Percentiles rank a stretch among this genome's conserved stretches.
phyloP scores from a whole-genome alignment of 2,888 invertebrate species.

The Lobophora halterata region DNA sequence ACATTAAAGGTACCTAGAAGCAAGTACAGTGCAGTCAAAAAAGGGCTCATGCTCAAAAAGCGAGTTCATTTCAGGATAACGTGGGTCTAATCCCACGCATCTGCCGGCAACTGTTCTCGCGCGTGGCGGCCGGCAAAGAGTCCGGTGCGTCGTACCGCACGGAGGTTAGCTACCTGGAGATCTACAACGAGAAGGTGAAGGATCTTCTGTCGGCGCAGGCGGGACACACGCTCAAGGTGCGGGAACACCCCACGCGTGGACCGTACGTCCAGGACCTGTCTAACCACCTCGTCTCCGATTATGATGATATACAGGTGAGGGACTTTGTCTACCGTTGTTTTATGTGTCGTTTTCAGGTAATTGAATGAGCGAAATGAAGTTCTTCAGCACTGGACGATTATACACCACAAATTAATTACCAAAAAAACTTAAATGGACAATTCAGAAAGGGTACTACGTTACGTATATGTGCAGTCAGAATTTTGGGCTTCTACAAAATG shows the following conservation, averaged over 20 bases:
- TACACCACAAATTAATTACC: no score
- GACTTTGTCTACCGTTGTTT: no score
- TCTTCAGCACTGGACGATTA: no score
- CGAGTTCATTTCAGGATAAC: slow-evolving; percentile 77
- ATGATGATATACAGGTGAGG: slow-evolving; percentile 89
- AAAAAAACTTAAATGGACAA: no score
- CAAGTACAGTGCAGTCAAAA: no score
- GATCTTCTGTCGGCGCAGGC: slow-evolving; percentile 83
- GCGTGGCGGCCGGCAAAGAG: slow-evolving; percentile 90
- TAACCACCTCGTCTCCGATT: slow-evolving; percentile 91
- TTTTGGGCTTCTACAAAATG: no score
- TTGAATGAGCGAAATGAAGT: no score
- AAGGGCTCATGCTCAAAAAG: background rate
- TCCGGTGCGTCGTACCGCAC: slow-evolving; percentile 91
- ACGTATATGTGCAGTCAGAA: no score
- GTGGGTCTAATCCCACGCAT: slow-evolving; percentile 93
- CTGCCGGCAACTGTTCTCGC: slow-evolving; percentile 90
- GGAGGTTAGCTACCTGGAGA: slow-evolving; percentile 92
- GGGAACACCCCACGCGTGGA: slow-evolving; percentile 90
- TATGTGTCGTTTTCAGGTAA: no score
- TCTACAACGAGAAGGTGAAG: slow-evolving; percentile 91
- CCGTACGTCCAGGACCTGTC: slow-evolving; percentile 94
- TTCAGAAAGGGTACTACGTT: no score
- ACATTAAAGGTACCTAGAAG: no score
- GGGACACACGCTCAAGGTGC: slow-evolving; percentile 86